A percentile compares a stretch with the other conserved stretches of the same genome.
phyloP scores from a whole-genome alignment of 2,888 invertebrate genomes.

The Formica aserva region DNA sequence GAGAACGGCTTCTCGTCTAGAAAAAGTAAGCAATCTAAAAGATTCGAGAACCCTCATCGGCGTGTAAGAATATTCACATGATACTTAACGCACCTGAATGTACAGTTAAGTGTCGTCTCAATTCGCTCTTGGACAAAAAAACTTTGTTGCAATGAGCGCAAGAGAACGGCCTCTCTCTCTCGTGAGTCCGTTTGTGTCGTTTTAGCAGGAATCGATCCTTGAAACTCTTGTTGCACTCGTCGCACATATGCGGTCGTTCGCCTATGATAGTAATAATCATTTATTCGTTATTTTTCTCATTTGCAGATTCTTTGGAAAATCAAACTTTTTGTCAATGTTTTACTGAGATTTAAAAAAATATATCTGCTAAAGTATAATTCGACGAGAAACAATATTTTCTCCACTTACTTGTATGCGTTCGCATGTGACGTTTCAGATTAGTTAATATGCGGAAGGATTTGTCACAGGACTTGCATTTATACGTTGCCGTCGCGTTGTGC shows the following conservation, averaged over 20 bases:
- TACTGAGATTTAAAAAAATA: not conserved
- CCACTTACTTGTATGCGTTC: slow-evolving; percentile 89
- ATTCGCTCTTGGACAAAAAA: slow-evolving; percentile 85
- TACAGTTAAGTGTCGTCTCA: slow-evolving; percentile 84
- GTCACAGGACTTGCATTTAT: slow-evolving; percentile 89
- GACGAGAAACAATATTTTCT: not conserved
- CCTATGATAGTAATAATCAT: slow-evolving; percentile 70
- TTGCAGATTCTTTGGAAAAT: not conserved
- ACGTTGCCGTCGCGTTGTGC: slow-evolving; percentile 87
- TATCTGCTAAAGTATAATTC: not conserved
- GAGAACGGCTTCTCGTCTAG: slow-evolving; percentile 90
- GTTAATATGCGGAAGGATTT: slow-evolving; percentile 90
- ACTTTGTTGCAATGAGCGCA: slow-evolving; percentile 84
- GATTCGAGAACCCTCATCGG: not conserved
- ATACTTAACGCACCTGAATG: slow-evolving; percentile 82
- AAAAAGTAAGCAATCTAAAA: slow-evolving; percentile 68
- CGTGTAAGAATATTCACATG: not conserved
- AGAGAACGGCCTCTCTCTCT: slow-evolving; percentile 84
- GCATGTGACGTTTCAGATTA: slow-evolving; percentile 90
- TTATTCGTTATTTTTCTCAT: not conserved
- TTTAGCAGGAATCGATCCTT: slow-evolving; percentile 83
- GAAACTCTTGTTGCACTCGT: slow-evolving; percentile 83
- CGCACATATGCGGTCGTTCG: slow-evolving; percentile 83
- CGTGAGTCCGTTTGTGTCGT: slow-evolving; percentile 85
- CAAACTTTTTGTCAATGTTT: not conserved